Evolutionary conservation across 35 echinoderm and acorn worm genomes (phyloP), one percentile per base, ranked within the genome.

Genomic region (Eucidaris tribuloides): DNA sequence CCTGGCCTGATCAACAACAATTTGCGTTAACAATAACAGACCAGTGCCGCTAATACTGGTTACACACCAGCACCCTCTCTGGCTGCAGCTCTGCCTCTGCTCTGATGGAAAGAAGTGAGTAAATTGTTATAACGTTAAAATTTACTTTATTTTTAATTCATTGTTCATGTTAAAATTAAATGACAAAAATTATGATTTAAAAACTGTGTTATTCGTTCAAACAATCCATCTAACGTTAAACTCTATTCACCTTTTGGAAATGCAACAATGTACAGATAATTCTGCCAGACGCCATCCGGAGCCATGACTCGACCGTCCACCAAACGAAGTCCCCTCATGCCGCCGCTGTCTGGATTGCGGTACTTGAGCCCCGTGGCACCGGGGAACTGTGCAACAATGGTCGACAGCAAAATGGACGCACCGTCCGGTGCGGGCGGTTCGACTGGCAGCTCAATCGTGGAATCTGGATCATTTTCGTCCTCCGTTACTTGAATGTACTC

Each of bases 291-390:
- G 19, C 77, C 85, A 81, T 91, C 89, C 17, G 94, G 89, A 17
- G 90, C 76, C 62, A 92, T 91, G 28, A 97, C 70, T 44, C 85
- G 41, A 36, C 83, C 90, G 23, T 97, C 94, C n/a, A 87, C 84
- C 32, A 97, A 42, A 20, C 94, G 68, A 24, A 97, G 46, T 4
- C 89, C 94, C 44, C 94, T 70, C 89, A 86, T 80, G 45, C 79
- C 78, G 17, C 89, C 89, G 6, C 80, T 83, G 34, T 92, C 94
- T 7, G 89, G 78, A 65, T 93, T 93, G 32, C 94, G 86, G 81
- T 97, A 97, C 71, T 92, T 92, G 25, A 97, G 90, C 2, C 94
- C 94, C 13, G 85, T 89, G 7, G 94, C 89, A 14, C 94, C 90
- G 25, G 94, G 94, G 46, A 89, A 97, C 81, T 97, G 94, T 76